Conservation (phyloP, 2,113 vertebrate species). For the Chrysemys picta region DNA sequence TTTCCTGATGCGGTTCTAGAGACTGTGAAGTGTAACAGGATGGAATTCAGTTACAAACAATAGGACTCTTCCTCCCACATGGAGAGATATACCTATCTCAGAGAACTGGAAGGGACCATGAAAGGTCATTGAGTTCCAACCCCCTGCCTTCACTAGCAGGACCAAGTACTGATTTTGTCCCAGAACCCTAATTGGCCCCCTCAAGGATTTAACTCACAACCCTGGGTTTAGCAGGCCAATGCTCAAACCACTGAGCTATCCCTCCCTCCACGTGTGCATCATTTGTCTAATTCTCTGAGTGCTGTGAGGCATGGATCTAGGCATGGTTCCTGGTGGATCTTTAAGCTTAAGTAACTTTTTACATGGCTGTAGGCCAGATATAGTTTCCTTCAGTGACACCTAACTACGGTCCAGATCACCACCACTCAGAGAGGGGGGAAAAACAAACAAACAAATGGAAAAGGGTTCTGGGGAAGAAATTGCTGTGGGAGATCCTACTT, state of each 20-base stretch:
- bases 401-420: neutral
- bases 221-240: too few relatives aligned
- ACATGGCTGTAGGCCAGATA: neutral
- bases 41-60: neutral
- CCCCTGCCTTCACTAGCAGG: too few relatives aligned
- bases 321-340: neutral
- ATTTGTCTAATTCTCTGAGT: neutral
- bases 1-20: neutral
- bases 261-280: neutral
- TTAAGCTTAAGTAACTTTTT: neutral
- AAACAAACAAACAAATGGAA: neutral
- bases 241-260: too few relatives aligned
- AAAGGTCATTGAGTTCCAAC: too few relatives aligned
- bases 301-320: neutral
- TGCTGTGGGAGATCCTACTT: neutral
- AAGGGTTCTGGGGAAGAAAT: neutral
- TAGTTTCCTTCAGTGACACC: neutral
- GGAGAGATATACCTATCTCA: too few relatives aligned
- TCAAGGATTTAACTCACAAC: too few relatives aligned
- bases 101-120: too few relatives aligned
- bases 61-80: neutral
- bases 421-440: neutral
- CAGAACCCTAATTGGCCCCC: too few relatives aligned
- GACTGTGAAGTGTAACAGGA: neutral
- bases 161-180: too few relatives aligned